These are phyloP conservation scores for Formica aserva DNA, from an alignment of 2,888 invertebrate species.

Conservation along the genomic window DNA sequence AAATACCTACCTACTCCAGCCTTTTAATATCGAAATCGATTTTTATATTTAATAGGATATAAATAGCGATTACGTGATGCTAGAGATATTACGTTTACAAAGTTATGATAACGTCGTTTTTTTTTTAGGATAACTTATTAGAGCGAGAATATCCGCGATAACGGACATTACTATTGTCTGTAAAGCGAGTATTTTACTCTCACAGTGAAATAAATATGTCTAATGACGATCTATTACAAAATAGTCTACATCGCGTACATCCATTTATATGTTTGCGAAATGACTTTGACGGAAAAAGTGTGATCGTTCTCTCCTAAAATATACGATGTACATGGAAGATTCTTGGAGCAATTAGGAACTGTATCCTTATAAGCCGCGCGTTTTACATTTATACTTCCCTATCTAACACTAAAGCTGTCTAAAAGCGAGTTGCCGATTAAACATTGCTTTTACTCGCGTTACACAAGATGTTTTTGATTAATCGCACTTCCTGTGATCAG, in stretches of 20 bases:
- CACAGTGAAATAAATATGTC: constrained; percentile 23
- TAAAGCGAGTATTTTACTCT: constrained; percentile 35
- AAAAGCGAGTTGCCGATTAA: constrained; percentile 40
- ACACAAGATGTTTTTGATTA: constrained; percentile 28
- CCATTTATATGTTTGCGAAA: constrained; percentile 22
- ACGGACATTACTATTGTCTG: constrained; percentile 24
- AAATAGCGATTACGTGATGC: constrained; percentile 58
- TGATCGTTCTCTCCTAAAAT: constrained; percentile 27
- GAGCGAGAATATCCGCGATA: not conserved
- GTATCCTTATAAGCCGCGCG: constrained; percentile 56
- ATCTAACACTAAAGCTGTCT: constrained; percentile 24
- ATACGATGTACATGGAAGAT: constrained; percentile 40
- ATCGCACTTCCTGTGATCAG: constrained; percentile 6
- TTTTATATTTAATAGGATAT: constrained; percentile 59
- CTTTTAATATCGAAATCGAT: not conserved
- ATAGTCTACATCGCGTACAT: constrained; percentile 57
- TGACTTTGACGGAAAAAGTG: not conserved
- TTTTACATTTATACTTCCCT: not conserved
- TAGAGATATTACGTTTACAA: constrained; percentile 58
- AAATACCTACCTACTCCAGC: constrained; percentile 16
- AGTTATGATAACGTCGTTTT: constrained; percentile 13
- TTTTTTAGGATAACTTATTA: constrained; percentile 1
- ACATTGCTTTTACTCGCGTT: constrained; percentile 10
- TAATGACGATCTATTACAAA: constrained; percentile 34
- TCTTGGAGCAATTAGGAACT: constrained; percentile 69